Conservation (phyloP, 2,113 vertebrate genomes). For the Rhegmatorhina hoffmannsi region DNA sequence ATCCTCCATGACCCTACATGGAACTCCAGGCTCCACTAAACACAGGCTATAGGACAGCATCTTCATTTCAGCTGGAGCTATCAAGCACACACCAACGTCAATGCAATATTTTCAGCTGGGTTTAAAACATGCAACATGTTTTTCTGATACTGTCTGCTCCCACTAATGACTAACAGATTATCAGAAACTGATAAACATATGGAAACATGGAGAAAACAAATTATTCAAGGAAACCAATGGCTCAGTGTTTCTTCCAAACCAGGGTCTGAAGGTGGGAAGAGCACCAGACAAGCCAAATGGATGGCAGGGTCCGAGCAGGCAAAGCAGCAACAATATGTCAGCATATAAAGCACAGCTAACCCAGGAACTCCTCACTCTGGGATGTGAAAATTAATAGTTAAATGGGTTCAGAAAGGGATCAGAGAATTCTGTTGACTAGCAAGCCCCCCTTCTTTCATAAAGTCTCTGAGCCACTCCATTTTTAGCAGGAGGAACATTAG, state of each 20-base stretch:
- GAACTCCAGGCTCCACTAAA: background rate
- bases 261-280: background rate
- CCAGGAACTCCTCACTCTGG: background rate
- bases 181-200: background rate
- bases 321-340: background rate
- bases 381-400: background rate
- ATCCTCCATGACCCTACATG: background rate
- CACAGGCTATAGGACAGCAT: background rate
- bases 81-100: background rate
- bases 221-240: background rate
- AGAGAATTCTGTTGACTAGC: accelerated
- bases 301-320: background rate
- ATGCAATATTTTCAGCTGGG: background rate
- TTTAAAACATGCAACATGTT: background rate
- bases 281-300: background rate
- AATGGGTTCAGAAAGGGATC: background rate
- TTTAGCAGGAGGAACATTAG: background rate
- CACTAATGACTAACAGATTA: background rate
- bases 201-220: background rate
- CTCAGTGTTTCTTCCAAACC: background rate
- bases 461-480: background rate
- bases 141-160: background rate
- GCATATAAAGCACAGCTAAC: background rate
- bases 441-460: background rate
- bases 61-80: background rate